Conservation (phyloP, 2,113 vertebrate species). For the Serilophus lunatus region DNA sequence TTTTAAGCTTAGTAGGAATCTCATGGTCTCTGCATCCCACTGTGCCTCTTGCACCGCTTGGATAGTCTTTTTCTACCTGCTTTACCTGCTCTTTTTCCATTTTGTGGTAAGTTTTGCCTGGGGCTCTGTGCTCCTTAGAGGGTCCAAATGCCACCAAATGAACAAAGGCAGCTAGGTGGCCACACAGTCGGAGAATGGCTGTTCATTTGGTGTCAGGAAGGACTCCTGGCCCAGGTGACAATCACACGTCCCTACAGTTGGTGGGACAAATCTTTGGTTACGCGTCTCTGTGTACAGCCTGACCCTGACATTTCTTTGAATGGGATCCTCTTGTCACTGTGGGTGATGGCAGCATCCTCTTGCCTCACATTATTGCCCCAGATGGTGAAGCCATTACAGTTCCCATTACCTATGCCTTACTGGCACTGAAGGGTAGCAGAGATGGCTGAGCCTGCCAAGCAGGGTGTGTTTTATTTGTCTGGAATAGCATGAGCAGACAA, state of each 20-base stretch:
- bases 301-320: background rate
- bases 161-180: background rate
- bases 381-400: background rate
- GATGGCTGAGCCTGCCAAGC: background rate
- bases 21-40: background rate
- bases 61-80: background rate
- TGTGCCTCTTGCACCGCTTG: background rate
- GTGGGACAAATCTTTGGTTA: background rate
- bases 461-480: constrained; percentile 29
- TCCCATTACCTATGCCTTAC: background rate
- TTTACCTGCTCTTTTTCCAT: background rate
- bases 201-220: background rate
- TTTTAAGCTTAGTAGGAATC: background rate
- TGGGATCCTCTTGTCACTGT: background rate
- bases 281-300: background rate
- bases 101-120: background rate
- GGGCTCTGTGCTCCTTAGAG: background rate
- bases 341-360: background rate
- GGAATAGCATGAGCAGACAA: background rate
- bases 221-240: background rate
- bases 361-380: background rate
- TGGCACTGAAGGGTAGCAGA: background rate
- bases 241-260: background rate
- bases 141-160: background rate
- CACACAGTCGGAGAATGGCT: background rate